Percentiles rank a stretch among this genome's conserved stretches.
Conservation (phyloP, 2,888 invertebrate species). For the Pheosia tremula region DNA sequence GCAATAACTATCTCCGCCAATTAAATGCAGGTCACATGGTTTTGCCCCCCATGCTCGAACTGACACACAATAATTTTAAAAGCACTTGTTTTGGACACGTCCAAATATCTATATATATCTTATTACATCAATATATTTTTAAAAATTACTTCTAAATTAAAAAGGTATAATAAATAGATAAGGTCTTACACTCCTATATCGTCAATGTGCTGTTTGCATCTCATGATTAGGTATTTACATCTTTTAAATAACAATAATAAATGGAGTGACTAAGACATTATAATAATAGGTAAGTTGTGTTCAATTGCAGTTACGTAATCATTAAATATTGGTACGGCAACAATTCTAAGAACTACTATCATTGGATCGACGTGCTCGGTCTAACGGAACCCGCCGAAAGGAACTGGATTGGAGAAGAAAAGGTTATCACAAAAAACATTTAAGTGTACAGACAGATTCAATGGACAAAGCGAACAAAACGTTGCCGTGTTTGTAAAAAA, state of each 20-base stretch:
- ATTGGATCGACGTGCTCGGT: constrained; percentile 88
- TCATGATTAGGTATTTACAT: too few relatives aligned
- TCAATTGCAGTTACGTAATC: constrained; percentile 86
- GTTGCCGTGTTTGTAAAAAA: not conserved
- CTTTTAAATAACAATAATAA: not conserved
- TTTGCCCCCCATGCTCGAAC: too few relatives aligned
- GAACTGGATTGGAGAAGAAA: constrained; percentile 88
- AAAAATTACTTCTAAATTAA: too few relatives aligned
- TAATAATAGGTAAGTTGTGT: not conserved
- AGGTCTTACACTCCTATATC: too few relatives aligned
- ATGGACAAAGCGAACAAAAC: not conserved
- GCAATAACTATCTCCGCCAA: too few relatives aligned
- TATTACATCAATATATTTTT: too few relatives aligned
- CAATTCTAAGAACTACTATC: constrained; percentile 88
- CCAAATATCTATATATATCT: too few relatives aligned
- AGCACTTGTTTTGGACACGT: too few relatives aligned
- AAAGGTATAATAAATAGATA: too few relatives aligned
- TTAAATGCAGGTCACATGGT: too few relatives aligned
- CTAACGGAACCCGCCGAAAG: constrained; percentile 89
- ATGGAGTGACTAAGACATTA: not conserved
- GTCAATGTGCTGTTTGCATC: too few relatives aligned
- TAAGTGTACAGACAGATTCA: not conserved
- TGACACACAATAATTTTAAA: too few relatives aligned
- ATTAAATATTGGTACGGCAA: constrained; percentile 91
- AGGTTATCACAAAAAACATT: constrained; percentile 59